Conservation (phyloP, 1,140 invertebrate species). For the Orchesella cincta region DNA sequence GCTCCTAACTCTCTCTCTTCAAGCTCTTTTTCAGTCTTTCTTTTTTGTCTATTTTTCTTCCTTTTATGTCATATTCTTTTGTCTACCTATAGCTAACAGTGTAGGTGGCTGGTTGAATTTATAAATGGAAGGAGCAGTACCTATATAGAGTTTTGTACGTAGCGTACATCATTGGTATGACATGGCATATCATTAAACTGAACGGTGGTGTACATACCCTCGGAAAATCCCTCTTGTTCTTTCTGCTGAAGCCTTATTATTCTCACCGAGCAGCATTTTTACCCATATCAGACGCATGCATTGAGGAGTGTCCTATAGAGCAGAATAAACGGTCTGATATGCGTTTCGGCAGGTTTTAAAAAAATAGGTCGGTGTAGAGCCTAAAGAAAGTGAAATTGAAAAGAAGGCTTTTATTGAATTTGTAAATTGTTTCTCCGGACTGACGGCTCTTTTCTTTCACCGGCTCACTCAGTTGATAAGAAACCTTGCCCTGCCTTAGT, state of each 20-base stretch:
- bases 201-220: not conserved
- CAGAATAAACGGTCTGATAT: not conserved
- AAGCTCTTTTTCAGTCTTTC: not conserved
- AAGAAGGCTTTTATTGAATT: conserved; percentile 13
- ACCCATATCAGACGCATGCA: not conserved
- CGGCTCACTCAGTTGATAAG: conserved; percentile 9
- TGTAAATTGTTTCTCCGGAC: conserved; percentile 20
- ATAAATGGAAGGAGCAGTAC: too few species aligned
- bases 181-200: not conserved
- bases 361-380: conserved; percentile 1
- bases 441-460: conserved; percentile 17
- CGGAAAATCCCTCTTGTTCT: not conserved
- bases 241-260: not conserved
- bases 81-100: too few species aligned
- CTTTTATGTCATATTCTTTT: not conserved
- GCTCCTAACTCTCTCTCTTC: too few species aligned
- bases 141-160: too few species aligned
- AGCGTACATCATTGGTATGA: not conserved
- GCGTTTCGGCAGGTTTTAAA: not conserved
- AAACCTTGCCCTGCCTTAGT: not conserved
- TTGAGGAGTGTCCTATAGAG: not conserved
- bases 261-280: not conserved
- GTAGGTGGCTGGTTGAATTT: too few species aligned
- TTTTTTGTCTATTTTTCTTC: not conserved
- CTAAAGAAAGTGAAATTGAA: conserved; percentile 12